Evolutionary conservation across 2,113 vertebrate genomes (phyloP).

Genomic region (Trematocara marginatum): DNA sequence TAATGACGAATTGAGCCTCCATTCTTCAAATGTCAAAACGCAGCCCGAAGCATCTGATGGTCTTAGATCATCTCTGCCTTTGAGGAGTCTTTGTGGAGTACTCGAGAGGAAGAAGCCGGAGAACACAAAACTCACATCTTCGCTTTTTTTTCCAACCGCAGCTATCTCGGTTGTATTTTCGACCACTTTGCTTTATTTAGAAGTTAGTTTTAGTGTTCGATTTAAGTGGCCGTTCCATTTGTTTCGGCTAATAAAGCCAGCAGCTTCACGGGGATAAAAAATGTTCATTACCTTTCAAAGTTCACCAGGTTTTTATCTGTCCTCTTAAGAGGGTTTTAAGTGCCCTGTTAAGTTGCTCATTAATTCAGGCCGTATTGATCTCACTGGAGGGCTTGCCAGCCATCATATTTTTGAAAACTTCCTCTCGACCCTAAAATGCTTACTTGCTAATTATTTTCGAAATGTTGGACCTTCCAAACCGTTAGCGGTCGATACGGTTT

Average conservation of each 20-base stretch:
- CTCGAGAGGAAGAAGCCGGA: neutral
- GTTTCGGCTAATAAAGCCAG: constrained; percentile 53
- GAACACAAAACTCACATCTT: neutral
- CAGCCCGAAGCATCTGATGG: neutral
- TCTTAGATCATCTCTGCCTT: neutral
- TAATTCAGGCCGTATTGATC: constrained; percentile 64
- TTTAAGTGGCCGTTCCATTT: constrained; percentile 53
- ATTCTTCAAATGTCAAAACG: neutral
- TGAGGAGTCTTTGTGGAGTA: neutral
- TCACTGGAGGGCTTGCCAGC: constrained; percentile 23
- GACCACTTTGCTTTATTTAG: constrained; percentile 45
- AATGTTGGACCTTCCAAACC: constrained; percentile 20
- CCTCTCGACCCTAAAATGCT: constrained; percentile 30
- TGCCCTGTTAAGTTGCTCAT: constrained; percentile 66
- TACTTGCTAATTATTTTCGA: constrained; percentile 54
- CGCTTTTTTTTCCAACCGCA: neutral
- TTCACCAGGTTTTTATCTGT: constrained; percentile 64
- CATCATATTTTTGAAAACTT: constrained; percentile 56
- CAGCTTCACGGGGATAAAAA: constrained; percentile 44
- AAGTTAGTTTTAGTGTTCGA: constrained; percentile 43
- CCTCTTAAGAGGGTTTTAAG: constrained; percentile 68
- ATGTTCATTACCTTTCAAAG: constrained; percentile 67
- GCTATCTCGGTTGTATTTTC: constrained; percentile 7
- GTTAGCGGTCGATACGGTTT: constrained; percentile 16
- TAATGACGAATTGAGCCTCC: constrained; percentile 1